Conservation (phyloP, 2,113 vertebrate species). For the Euleptes europaea region DNA sequence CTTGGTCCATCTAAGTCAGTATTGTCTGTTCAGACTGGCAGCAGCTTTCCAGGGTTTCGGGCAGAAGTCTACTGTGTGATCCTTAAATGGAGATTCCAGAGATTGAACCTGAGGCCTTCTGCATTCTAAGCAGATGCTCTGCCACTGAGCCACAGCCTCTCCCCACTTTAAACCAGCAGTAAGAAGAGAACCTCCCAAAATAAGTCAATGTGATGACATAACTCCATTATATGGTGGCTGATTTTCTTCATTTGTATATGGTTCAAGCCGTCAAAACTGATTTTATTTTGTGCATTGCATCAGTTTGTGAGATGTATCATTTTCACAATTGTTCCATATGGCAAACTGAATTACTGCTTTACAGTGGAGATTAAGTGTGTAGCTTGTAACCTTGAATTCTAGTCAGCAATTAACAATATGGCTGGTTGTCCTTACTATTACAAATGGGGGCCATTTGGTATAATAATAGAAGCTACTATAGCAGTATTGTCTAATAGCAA, state of each 20-base stretch:
- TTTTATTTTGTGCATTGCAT: background rate
- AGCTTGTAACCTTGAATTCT: conserved; percentile 5
- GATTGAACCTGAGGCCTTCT: too few relatives aligned
- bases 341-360: background rate
- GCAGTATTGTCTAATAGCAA: conserved; percentile 33
- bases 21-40: too few relatives aligned
- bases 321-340: background rate
- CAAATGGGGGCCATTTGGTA: conserved; percentile 13
- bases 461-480: conserved; percentile 28
- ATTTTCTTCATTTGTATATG: background rate
- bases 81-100: too few relatives aligned
- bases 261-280: background rate
- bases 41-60: too few relatives aligned
- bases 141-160: too few relatives aligned
- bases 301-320: background rate
- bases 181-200: conserved; percentile 6
- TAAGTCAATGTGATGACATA: background rate
- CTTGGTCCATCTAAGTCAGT: too few relatives aligned
- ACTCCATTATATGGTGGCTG: background rate
- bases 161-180: background rate
- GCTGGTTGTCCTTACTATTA: conserved; percentile 45
- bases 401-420: conserved; percentile 23
- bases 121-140: too few relatives aligned
- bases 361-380: conserved; percentile 6
- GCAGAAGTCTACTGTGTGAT: too few relatives aligned